phyloP scores from a whole-genome alignment of 2,797 vertebrate species.

The Serranus cabrilla region DNA sequence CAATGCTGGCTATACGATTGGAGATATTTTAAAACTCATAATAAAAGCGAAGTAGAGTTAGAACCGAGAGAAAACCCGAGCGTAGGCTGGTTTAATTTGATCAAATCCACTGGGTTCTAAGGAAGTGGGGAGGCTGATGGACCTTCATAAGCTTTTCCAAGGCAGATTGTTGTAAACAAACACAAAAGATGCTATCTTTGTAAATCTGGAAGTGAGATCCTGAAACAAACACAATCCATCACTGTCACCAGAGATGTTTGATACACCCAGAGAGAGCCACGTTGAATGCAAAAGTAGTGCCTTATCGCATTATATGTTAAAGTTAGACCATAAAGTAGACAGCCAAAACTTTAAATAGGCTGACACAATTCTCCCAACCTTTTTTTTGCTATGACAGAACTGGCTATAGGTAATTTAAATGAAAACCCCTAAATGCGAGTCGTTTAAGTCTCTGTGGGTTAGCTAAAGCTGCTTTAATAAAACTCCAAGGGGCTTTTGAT shows the following conservation, averaged over 20 bases:
- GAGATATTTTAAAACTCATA: not conserved
- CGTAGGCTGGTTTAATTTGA: conserved; percentile 5
- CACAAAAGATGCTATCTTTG: conserved; percentile 34
- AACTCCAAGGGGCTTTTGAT: not conserved
- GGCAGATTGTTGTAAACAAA: conserved; percentile 36
- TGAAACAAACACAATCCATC: conserved; percentile 61
- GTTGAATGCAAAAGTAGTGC: conserved; percentile 40
- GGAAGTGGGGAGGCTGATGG: not conserved
- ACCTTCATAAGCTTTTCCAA: conserved; percentile 15
- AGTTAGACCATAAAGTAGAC: conserved; percentile 25
- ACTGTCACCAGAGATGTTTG: conserved; percentile 50
- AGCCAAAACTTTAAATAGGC: conserved; percentile 20
- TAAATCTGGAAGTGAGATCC: conserved; percentile 45
- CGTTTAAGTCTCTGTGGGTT: conserved; percentile 5
- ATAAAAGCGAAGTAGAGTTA: not conserved
- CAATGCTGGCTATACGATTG: not conserved
- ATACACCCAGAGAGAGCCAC: conserved; percentile 15
- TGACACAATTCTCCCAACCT: not conserved
- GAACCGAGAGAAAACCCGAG: not conserved
- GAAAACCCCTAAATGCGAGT: not conserved
- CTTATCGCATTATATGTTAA: conserved; percentile 41
- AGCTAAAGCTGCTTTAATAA: not conserved
- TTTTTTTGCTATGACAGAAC: not conserved
- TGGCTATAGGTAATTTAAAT: not conserved
- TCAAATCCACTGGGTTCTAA: conserved; percentile 5